These are phyloP conservation scores for Triplophysa bombifrons DNA, from an alignment of 2,797 vertebrate species.

Conservation along the genomic window DNA sequence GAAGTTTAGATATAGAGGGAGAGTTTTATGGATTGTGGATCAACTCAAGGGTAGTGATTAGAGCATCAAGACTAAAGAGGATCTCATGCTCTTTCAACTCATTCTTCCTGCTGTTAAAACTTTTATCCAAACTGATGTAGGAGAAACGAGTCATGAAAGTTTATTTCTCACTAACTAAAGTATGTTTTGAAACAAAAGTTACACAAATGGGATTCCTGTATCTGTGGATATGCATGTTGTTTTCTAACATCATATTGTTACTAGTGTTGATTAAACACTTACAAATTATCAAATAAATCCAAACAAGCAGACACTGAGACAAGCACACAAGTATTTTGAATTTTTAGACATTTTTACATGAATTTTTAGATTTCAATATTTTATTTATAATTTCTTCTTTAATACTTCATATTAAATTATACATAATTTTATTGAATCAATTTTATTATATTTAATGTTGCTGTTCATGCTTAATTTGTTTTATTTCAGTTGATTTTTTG, in stretches of 20 bases:
- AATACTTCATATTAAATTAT: too few species aligned
- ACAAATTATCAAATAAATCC: too few species aligned
- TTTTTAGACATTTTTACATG: too few species aligned
- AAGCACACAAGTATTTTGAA: too few species aligned
- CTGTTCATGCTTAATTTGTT: too few species aligned
- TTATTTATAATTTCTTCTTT: too few species aligned
- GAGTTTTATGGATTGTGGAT: conserved; percentile 8
- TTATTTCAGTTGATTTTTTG: too few species aligned
- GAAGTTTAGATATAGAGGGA: conserved; percentile 25
- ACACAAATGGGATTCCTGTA: not conserved
- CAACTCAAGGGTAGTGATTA: conserved; percentile 9
- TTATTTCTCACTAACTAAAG: not conserved
- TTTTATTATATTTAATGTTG: too few species aligned
- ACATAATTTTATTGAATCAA: too few species aligned
- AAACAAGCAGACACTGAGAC: too few species aligned
- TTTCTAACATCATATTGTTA: not conserved
- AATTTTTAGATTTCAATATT: too few species aligned
- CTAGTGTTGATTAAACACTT: not conserved
- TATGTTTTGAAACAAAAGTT: not conserved
- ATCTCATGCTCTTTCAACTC: conserved; percentile 3
- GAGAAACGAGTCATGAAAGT: not conserved
- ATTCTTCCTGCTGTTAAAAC: not conserved
- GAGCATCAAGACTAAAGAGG: not conserved
- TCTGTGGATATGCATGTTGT: not conserved
- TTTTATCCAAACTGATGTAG: not conserved